Evolutionary conservation across 2,113 vertebrate genomes (phyloP).

Genomic region (Muntiacus reevesi): DNA sequence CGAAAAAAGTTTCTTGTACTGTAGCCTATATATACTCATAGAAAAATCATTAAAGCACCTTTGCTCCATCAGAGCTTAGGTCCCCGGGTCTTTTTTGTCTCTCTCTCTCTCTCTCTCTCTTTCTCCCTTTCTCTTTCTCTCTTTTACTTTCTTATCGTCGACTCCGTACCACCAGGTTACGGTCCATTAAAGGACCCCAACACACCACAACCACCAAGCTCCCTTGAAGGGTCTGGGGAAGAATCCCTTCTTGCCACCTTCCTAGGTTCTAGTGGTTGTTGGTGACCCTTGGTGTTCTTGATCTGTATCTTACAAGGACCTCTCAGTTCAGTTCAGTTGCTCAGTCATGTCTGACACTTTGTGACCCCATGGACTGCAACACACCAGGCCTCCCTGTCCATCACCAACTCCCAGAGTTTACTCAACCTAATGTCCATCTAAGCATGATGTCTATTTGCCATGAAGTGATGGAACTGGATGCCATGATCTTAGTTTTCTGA

Average conservation of each 20-base stretch:
- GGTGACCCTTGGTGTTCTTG: background rate
- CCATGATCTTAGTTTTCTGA: background rate
- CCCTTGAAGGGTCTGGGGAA: background rate
- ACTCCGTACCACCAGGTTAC: no score
- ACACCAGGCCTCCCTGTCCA: background rate
- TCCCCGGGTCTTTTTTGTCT: no score
- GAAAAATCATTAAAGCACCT: no score
- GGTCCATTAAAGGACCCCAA: no score
- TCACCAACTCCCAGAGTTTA: background rate
- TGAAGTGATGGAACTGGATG: background rate
- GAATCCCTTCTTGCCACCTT: background rate
- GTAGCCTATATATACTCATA: no score
- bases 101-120: no score
- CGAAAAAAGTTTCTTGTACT: no score
- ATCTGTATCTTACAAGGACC: background rate
- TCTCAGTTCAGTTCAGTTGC: background rate
- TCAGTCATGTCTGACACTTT: background rate
- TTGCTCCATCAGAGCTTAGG: no score
- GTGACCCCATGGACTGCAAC: background rate
- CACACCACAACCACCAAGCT: fast-evolving
- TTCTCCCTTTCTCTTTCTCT: no score
- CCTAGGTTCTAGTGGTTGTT: background rate
- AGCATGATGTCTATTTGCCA: background rate
- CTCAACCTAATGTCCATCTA: background rate
- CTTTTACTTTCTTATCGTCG: no score